A percentile compares a stretch with the other conserved stretches of the same genome.
phyloP scores from a whole-genome alignment of 2,113 vertebrate genomes.

The Cinclus mexicanus region DNA sequence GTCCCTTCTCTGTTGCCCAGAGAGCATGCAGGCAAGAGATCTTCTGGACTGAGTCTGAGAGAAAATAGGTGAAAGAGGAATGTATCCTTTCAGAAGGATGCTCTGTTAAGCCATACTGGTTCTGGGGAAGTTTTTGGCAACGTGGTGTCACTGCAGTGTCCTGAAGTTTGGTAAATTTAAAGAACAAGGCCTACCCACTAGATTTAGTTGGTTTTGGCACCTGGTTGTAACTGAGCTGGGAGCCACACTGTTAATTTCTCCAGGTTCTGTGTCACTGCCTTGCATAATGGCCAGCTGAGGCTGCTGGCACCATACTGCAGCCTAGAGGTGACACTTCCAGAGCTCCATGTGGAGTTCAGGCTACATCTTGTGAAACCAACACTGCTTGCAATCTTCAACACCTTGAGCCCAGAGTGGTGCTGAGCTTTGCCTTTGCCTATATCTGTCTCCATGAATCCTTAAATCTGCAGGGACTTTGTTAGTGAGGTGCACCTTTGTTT shows the following conservation, averaged over 20 bases:
- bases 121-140: background rate
- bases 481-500: background rate
- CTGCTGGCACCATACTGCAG: background rate
- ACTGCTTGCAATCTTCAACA: accelerated
- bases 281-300: background rate
- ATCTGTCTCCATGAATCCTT: background rate
- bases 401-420: background rate
- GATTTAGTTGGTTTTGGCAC: background rate
- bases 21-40: background rate
- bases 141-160: background rate
- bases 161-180: background rate
- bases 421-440: background rate
- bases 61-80: background rate
- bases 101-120: background rate
- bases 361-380: background rate
- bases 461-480: background rate
- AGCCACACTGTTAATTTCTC: background rate
- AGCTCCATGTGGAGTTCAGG: background rate
- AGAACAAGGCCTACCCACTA: background rate
- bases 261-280: background rate
- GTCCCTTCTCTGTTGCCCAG: background rate
- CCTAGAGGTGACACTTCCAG: background rate
- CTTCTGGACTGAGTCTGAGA: background rate
- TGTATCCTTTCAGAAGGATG: background rate
- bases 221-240: background rate